These are phyloP conservation scores for Chesias legatella DNA, from an alignment of 2,888 invertebrate species.

Conservation along the genomic window DNA sequence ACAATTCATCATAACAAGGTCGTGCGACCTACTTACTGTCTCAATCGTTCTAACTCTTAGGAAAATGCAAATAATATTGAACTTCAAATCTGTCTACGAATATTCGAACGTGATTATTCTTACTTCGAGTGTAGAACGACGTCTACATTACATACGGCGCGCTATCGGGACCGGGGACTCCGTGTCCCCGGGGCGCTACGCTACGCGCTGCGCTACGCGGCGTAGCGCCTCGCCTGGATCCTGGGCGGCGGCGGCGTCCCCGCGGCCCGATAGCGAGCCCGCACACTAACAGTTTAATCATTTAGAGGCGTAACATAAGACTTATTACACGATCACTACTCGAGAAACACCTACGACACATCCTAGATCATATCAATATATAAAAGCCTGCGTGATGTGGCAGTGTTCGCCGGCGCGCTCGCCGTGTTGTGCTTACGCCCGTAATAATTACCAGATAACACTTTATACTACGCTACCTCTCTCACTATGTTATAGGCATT, in stretches of 20 bases:
- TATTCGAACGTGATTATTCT: slow-evolving; percentile 75
- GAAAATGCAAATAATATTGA: slow-evolving; percentile 79
- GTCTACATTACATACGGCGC: slow-evolving; percentile 50
- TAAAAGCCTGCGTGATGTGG: slow-evolving; percentile 60
- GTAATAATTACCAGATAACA: slow-evolving; percentile 58
- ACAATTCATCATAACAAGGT: slow-evolving; percentile 78
- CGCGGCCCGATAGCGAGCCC: slow-evolving; percentile 35
- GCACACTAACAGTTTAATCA: slow-evolving; percentile 49
- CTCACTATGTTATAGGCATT: slow-evolving; percentile 74
- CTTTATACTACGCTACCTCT: slow-evolving; percentile 72
- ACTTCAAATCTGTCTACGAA: slow-evolving; percentile 76
- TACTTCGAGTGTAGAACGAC: slow-evolving; percentile 70
- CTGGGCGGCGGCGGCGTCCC: not conserved
- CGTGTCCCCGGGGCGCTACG: slow-evolving; percentile 33
- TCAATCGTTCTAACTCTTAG: slow-evolving; percentile 78
- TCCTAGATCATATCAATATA: slow-evolving; percentile 81
- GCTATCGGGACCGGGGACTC: slow-evolving; percentile 28
- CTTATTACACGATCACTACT: slow-evolving; percentile 78
- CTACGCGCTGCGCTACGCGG: slow-evolving; percentile 29
- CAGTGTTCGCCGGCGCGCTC: slow-evolving; percentile 50
- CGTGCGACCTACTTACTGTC: slow-evolving; percentile 78
- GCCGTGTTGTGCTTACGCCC: slow-evolving; percentile 51
- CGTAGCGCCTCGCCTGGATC: slow-evolving; percentile 11
- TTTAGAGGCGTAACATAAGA: slow-evolving; percentile 76
- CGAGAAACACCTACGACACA: slow-evolving; percentile 78